These are phyloP conservation scores for Tribolium freemani DNA, from an alignment of 2,888 invertebrate genomes.

Conservation along the genomic window DNA sequence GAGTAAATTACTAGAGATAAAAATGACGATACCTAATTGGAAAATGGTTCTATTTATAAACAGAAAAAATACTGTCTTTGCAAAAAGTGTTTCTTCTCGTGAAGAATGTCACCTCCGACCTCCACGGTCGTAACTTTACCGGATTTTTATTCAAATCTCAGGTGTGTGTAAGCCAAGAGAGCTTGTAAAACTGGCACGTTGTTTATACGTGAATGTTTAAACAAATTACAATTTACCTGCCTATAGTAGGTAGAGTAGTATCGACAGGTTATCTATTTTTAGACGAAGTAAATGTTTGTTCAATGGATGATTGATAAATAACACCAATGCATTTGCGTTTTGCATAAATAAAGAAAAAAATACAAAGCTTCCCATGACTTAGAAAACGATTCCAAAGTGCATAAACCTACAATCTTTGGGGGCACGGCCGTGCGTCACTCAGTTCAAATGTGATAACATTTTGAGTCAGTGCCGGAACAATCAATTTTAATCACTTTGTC, in stretches of 20 bases:
- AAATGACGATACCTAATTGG: not conserved
- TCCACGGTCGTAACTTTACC: not conserved
- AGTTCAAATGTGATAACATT: conserved; percentile 23
- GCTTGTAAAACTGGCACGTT: conserved; percentile 18
- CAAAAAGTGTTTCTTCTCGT: not conserved
- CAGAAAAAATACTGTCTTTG: not conserved
- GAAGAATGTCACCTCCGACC: not conserved
- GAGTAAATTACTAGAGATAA: not conserved
- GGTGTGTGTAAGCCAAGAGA: conserved; percentile 1
- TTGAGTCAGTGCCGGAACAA: not conserved
- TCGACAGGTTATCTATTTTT: conserved; percentile 1
- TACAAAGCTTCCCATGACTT: not conserved
- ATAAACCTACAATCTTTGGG: conserved; percentile 19
- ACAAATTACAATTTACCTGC: not conserved
- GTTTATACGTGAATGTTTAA: conserved; percentile 23
- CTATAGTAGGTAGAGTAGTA: not conserved
- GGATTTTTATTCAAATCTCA: not conserved
- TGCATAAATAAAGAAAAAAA: no score
- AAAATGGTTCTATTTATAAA: not conserved
- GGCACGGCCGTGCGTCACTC: conserved; percentile 25
- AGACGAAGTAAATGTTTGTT: not conserved
- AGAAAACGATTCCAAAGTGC: conserved; percentile 18
- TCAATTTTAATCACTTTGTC: not conserved
- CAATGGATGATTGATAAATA: not conserved
- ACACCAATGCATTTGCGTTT: no score